A percentile compares a stretch with the other conserved stretches of the same genome.
phyloP scores from a whole-genome alignment of 2,888 invertebrate species.

The Drosophila multiciliata region DNA sequence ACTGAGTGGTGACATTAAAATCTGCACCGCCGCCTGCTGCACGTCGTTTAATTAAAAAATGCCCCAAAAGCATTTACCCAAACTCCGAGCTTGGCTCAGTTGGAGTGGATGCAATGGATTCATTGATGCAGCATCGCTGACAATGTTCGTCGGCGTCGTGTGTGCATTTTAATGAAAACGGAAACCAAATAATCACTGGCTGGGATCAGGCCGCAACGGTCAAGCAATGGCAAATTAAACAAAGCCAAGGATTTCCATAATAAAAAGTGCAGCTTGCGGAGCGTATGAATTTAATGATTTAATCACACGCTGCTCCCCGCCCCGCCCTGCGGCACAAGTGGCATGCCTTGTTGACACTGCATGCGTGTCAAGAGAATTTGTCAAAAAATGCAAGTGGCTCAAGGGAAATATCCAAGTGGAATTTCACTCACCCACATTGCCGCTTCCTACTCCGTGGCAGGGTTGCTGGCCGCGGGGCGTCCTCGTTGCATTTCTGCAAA shows the following conservation, averaged over 20 bases:
- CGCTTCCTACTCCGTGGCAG: conserved; percentile 3
- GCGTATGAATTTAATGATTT: conserved; percentile 85
- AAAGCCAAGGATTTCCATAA: conserved; percentile 62
- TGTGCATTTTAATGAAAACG: conserved; percentile 78
- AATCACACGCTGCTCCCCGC: conserved; percentile 65
- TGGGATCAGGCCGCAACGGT: conserved; percentile 58
- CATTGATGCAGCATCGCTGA: conserved; percentile 51
- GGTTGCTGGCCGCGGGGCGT: conserved; percentile 35
- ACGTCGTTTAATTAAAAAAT: conserved; percentile 79
- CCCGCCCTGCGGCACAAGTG: conserved; percentile 36
- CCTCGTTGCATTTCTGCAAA: conserved; percentile 56
- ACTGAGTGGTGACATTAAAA: conserved; percentile 68
- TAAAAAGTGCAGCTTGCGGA: conserved; percentile 78
- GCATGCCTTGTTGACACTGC: conserved; percentile 80
- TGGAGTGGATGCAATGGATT: conserved; percentile 47
- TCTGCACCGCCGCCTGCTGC: conserved; percentile 52
- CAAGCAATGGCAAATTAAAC: conserved; percentile 66
- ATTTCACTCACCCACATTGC: conserved; percentile 23
- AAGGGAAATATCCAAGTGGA: conserved; percentile 74
- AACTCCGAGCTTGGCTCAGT: conserved; percentile 17
- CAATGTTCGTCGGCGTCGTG: conserved; percentile 27
- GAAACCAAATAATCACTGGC: conserved; percentile 77
- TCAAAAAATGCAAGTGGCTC: conserved; percentile 79
- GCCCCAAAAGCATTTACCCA: conserved; percentile 81
- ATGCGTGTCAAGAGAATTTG: conserved; percentile 79